Evolutionary conservation across 2,113 vertebrate species (phyloP), one percentile per base, ranked within the genome.

Genomic region (Entomyzon cyanotis): DNA sequence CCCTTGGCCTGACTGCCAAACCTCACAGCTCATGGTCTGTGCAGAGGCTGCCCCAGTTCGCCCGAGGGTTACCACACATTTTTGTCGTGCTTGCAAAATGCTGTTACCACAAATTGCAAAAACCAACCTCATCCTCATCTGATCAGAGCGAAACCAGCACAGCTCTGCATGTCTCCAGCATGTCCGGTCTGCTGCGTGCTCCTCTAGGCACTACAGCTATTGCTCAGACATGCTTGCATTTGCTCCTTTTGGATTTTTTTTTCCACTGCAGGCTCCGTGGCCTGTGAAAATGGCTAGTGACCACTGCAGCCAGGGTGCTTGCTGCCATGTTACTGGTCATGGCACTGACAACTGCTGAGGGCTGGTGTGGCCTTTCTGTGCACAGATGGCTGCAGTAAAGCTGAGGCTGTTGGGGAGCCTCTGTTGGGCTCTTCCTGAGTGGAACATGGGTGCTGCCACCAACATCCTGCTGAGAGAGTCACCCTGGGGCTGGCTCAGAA

Each of bases 41-140:
- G 68, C 44, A 9, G 39, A 78, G 73, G 35, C 83, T 95, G 93
- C 73, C 55, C 58, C 80, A 37, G 60, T n/a, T 91, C 2, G 11
- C 81, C 84, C 56, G 3, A 31, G 95, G 84, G 78, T 97, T 92
- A 95, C 91, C 93, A 70, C 96, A 87, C 77, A 30, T 92, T 94
- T 81, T 63, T 69, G 27, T 94, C 80, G 1, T 80, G 76, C 84
- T 97, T 97, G 89, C 93, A 93, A 95, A 96, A 94, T 11, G 77
- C 86, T 68, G 52, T 84, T 92, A 94, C 87, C 95, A 28, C 56
- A 30, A 84, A 78, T 89, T 91, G 91, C 94, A 94, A 56, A 93
- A 90, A 37, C 20, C 85, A 46, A 15, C 86, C 77, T 90, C 80
- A 23, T 94, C 56, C 89, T 92, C 94, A 81, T 84, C 89, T 76